These are phyloP conservation scores for Dendrocopos noguchii DNA, from an alignment of 2,113 vertebrate species.

Conservation along the genomic window DNA sequence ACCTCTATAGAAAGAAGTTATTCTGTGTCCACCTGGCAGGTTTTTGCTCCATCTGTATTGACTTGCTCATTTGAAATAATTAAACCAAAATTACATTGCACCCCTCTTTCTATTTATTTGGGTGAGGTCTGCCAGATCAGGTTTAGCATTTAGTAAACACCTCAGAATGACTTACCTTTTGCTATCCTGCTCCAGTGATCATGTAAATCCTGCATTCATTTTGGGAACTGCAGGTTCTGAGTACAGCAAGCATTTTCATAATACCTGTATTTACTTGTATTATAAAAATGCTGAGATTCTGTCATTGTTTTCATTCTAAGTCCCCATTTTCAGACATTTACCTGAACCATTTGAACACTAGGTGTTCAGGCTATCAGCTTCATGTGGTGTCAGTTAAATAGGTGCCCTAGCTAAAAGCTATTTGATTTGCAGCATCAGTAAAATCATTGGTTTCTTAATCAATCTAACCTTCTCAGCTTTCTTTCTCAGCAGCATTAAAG, in stretches of 20 bases:
- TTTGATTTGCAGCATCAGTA: conserved; percentile 26
- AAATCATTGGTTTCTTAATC: conserved; percentile 25
- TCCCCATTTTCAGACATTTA: conserved; percentile 74
- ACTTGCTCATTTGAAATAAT: conserved; percentile 63
- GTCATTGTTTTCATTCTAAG: conserved; percentile 70
- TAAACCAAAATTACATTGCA: conserved; percentile 60
- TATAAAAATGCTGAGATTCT: conserved; percentile 61
- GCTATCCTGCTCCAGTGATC: conserved; percentile 53
- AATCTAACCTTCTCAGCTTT: not conserved
- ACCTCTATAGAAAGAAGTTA: conserved; percentile 49
- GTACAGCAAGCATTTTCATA: conserved; percentile 71
- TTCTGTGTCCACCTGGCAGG: conserved; percentile 33
- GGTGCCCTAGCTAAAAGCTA: conserved; percentile 26
- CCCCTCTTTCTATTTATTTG: conserved; percentile 61
- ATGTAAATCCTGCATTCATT: conserved; percentile 77
- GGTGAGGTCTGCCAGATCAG: conserved; percentile 31
- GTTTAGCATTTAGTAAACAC: conserved; percentile 63
- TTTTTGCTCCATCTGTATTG: conserved; percentile 64
- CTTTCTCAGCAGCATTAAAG: not conserved
- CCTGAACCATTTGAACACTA: conserved; percentile 62
- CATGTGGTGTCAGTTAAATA: conserved; percentile 24
- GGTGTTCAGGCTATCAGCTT: conserved; percentile 60
- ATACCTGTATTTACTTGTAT: conserved; percentile 69
- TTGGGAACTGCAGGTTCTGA: conserved; percentile 76
- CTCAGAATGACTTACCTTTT: conserved; percentile 64